These are phyloP conservation scores for Tupiocoris notatus DNA, from an alignment of 2,888 invertebrate species.

Conservation along the genomic window DNA sequence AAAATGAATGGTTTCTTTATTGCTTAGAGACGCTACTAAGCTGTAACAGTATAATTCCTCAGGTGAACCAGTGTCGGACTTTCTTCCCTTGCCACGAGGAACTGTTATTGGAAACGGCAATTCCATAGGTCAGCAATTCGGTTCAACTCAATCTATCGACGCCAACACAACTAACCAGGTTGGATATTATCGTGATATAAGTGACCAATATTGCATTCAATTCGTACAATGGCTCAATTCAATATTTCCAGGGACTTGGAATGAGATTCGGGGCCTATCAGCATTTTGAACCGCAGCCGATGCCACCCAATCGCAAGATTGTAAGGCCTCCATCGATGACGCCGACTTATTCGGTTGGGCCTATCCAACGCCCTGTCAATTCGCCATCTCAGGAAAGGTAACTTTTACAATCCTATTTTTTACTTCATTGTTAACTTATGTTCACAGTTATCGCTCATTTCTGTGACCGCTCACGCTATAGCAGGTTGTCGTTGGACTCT, in stretches of 20 bases:
- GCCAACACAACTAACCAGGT: slow-evolving; percentile 42
- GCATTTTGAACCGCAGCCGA: background rate
- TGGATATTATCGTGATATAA: too few relatives aligned
- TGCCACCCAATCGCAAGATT: background rate
- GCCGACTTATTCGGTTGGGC: slow-evolving; percentile 17
- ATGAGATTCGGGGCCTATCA: background rate
- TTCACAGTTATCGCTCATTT: too few relatives aligned
- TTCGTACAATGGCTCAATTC: too few relatives aligned
- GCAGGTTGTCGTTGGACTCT: too few relatives aligned
- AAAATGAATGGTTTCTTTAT: too few relatives aligned
- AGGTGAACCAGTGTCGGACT: slow-evolving; percentile 44
- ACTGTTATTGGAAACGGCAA: slow-evolving; percentile 45
- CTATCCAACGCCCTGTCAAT: slow-evolving; percentile 43
- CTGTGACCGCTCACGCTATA: too few relatives aligned
- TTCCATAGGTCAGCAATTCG: slow-evolving; percentile 33
- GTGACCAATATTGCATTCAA: too few relatives aligned
- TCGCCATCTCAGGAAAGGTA: slow-evolving; percentile 42
- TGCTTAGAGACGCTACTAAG: too few relatives aligned
- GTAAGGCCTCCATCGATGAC: background rate
- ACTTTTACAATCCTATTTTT: background rate
- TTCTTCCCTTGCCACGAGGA: slow-evolving; percentile 46
- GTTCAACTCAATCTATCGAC: slow-evolving; percentile 33
- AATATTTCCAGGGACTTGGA: background rate
- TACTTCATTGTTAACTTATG: background rate
- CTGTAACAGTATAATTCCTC: too few relatives aligned